Evolutionary conservation across 2,888 invertebrate species (phyloP).

Genomic region (Oscheius onirici): DNA sequence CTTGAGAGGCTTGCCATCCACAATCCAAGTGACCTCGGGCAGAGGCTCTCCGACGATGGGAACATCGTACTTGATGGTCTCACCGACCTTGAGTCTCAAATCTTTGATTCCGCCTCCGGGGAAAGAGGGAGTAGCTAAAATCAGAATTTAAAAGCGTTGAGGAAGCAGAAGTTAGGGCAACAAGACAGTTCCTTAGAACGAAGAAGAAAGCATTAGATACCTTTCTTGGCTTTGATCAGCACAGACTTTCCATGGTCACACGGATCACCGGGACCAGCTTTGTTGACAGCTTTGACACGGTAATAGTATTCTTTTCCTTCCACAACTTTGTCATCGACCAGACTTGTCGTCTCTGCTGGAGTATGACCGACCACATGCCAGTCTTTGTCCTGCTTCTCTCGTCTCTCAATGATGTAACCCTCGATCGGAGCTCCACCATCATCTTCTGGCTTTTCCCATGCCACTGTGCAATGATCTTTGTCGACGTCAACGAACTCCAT

Average conservation of each 20-base stretch:
- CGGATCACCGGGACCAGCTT: slow-evolving; percentile 86
- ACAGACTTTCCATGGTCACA: slow-evolving; percentile 86
- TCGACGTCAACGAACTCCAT: slow-evolving; percentile 70
- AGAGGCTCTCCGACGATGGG: slow-evolving; percentile 96
- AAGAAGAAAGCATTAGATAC: slow-evolving; percentile 30
- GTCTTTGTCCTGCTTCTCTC: slow-evolving; percentile 72
- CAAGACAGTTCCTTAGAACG: slow-evolving; percentile 22
- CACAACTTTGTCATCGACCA: slow-evolving; percentile 71
- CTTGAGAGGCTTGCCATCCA: slow-evolving; percentile 75
- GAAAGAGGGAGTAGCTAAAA: slow-evolving; percentile 77
- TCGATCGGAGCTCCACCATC: slow-evolving; percentile 70
- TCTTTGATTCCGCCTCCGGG: slow-evolving; percentile 89
- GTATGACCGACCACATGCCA: slow-evolving; percentile 68
- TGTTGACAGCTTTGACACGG: slow-evolving; percentile 82
- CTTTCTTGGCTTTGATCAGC: slow-evolving; percentile 69
- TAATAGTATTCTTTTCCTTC: slow-evolving; percentile 72
- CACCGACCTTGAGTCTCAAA: slow-evolving; percentile 93
- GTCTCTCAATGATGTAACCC: slow-evolving; percentile 70
- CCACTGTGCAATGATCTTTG: slow-evolving; percentile 66
- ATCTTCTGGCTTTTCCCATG: slow-evolving; percentile 71
- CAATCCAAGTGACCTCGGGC: slow-evolving; percentile 88
- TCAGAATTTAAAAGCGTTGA: not conserved
- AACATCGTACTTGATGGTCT: slow-evolving; percentile 90
- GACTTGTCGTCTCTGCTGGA: slow-evolving; percentile 54
- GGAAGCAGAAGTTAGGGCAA: slow-evolving; percentile 3